phyloP scores from a whole-genome alignment of 2,797 vertebrate genomes.

The Alca torda region DNA sequence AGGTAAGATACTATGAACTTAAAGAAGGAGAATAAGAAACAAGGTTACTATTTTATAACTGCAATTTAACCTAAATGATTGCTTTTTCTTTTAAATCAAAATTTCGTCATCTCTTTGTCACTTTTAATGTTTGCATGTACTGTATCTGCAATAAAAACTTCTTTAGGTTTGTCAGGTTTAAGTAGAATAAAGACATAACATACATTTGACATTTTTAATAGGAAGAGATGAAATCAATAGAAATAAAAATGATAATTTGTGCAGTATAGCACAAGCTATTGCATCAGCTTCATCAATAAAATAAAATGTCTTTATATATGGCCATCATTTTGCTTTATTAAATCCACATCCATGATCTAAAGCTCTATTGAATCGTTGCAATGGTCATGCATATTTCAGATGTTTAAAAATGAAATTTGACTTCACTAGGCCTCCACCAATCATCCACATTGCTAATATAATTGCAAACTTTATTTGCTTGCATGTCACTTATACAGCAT shows the following conservation, averaged over 20 bases:
- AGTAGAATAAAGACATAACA: neutral
- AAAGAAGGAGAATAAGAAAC: neutral
- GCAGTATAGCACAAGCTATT: slow-evolving; percentile 3
- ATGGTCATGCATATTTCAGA: slow-evolving; percentile 29
- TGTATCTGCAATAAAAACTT: neutral
- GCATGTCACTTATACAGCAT: neutral
- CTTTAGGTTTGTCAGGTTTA: neutral
- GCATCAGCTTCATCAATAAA: slow-evolving; percentile 15
- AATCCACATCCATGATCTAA: slow-evolving; percentile 13
- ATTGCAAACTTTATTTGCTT: neutral
- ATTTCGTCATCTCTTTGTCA: neutral
- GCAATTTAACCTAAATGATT: neutral
- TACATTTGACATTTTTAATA: neutral
- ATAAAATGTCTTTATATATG: neutral
- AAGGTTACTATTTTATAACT: neutral
- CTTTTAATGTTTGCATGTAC: neutral
- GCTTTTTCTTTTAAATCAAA: neutral
- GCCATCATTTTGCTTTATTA: slow-evolving; percentile 37
- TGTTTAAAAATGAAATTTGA: slow-evolving; percentile 1
- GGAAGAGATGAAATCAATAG: neutral
- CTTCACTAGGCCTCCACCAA: neutral
- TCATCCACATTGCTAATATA: neutral
- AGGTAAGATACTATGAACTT: neutral
- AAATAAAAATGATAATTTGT: slow-evolving; percentile 29
- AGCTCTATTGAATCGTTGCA: neutral